Base-by-base conservation (phyloP, 2,797 vertebrate species). In the Chelmon rostratus region DNA sequence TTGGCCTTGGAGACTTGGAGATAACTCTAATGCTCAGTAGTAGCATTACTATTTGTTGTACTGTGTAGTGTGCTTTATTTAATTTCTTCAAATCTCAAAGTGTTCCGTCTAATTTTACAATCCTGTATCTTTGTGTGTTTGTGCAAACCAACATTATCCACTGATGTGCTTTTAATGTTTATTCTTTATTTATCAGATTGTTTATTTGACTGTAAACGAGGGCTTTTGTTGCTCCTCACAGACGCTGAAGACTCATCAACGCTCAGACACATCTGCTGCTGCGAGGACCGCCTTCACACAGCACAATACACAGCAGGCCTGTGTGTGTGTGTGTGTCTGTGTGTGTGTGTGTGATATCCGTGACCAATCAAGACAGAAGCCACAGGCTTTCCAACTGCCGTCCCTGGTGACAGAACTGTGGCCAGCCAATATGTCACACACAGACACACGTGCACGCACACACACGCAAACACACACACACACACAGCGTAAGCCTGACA, bases 301-400 rank as follows among this genome's bases (percentile, higher is more conserved):
- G 66, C 65, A 8, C 54, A 18, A 7, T 70, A 58, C 61, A 38
- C 80, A 71, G 31, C 69, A 73, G 25, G 37, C 31, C 53, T 8
- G 16, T 13, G 33, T 40, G 65, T 42, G 59, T 49, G 46, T 35
- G 54, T 50, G 57, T 52, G 56, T 59, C 68, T 50, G 68, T 50
- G 50, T 72, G 81, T 15, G 71, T 52, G 76, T 66, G 59, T n/a
- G 33, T 44, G 86, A 86, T 84, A 79, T 88, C 87, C 82, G 35
- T 92, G 90, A 90, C 91, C 88, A 91, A 92, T 92, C 86, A 87
- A 88, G 89, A 92, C 91, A 91, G 87, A 88, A 90, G 87, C 91
- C 88, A 90, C 89, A 90, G 89, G 89, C 92, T 92, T 90, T 83
- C 85, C 90, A 92, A 92, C 90, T 93, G 91, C 87, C 1, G 86